A percentile compares a stretch with the other conserved stretches of the same genome.
phyloP scores from a whole-genome alignment of 64 coral and sea anemone species.

The Orbicella faveolata region DNA sequence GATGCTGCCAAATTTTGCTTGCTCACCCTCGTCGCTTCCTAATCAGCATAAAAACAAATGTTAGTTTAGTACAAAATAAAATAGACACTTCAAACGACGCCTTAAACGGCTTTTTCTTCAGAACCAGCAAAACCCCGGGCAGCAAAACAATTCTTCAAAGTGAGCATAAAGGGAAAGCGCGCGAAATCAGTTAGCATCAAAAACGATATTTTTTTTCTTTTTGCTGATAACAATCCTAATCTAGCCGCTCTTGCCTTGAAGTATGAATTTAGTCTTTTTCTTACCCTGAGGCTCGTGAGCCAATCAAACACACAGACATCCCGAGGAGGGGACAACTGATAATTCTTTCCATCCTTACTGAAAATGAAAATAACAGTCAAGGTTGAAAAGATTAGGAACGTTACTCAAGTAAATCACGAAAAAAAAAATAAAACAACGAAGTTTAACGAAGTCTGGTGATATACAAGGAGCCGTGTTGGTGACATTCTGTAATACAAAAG shows the following conservation, averaged over 20 bases:
- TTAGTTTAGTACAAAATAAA: neutral
- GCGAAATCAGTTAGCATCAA: neutral
- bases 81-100: neutral
- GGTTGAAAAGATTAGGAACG: neutral
- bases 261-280: neutral
- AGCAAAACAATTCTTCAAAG: neutral
- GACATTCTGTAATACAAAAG: neutral
- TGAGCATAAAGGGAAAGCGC: neutral
- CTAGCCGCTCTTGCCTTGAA: too few relatives aligned
- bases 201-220: too few relatives aligned
- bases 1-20: neutral
- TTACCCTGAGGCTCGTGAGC: slow-evolving; percentile 40
- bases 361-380: neutral
- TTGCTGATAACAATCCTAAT: too few relatives aligned
- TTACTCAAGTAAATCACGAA: neutral
- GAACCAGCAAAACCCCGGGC: neutral
- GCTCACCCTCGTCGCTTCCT: neutral
- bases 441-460: neutral
- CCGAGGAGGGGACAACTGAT: slow-evolving; percentile 36
- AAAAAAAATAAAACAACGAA: neutral
- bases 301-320: slow-evolving; percentile 39
- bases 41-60: neutral
- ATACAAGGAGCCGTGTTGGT: neutral
- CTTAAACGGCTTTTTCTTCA: neutral
- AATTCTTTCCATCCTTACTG: slow-evolving; percentile 51